Conservation (phyloP, 2,797 vertebrate species). For the Heteromormyrus szaboi region DNA sequence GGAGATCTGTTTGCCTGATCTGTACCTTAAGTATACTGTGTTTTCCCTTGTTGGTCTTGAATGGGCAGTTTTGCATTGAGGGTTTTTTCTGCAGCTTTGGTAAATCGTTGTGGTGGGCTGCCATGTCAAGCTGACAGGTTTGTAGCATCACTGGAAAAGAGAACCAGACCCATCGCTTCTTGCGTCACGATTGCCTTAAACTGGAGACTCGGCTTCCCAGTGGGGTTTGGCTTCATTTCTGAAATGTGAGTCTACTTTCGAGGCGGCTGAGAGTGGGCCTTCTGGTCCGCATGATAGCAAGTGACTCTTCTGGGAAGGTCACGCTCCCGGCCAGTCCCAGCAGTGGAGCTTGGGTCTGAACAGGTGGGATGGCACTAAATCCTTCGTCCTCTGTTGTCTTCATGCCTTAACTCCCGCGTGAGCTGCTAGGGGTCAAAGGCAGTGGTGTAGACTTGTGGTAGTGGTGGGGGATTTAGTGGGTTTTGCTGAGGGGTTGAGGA, state of each 20-base stretch:
- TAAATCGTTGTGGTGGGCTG: background rate
- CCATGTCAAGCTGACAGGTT: background rate
- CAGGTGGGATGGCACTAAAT: background rate
- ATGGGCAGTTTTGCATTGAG: background rate
- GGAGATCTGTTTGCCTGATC: background rate
- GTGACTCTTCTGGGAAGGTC: background rate
- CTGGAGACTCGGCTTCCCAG: background rate
- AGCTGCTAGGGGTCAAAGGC: background rate
- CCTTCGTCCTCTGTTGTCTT: background rate
- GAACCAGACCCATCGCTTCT: background rate
- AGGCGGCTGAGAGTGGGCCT: background rate
- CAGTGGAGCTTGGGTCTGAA: background rate
- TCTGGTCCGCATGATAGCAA: background rate
- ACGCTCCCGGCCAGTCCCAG: background rate
- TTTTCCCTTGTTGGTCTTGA: background rate
- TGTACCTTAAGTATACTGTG: background rate
- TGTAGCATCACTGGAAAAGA: background rate
- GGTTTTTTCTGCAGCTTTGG: background rate
- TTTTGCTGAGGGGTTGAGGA: constrained; percentile 37
- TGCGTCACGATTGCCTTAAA: background rate
- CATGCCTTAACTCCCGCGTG: background rate
- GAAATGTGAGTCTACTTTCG: background rate
- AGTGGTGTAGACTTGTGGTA: background rate
- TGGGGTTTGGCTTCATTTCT: background rate
- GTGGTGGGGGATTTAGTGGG: background rate